Base-by-base conservation (phyloP, 2,797 vertebrate genomes). In the Todus mexicanus region DNA sequence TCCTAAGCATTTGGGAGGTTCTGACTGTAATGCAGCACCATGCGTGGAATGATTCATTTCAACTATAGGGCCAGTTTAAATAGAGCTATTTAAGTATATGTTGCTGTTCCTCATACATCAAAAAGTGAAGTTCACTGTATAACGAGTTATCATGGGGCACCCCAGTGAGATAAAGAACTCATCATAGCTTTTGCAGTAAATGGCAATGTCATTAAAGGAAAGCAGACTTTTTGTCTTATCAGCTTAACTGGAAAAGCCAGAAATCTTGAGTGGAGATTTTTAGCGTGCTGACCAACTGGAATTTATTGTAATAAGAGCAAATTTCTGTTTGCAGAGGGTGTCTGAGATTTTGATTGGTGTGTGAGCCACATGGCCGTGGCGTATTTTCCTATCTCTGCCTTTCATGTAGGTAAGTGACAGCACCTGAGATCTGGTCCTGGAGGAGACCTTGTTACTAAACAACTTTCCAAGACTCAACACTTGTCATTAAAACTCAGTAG, bases 1-100 rank as follows among this genome's bases (percentile, higher is more conserved):
- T 71, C 68, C 61, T 64, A 79, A 94, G 91, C 81, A 96, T 97
- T 93, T 95, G 90, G 96, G 69, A 76, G 68, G 60, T 93, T 87
- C 81, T 81, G 85, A 91, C 84, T 82, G 73, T 92, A 94, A 91
- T 93, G 91, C 77, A 85, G 27, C 78, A 59, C 94, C 92, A 76
- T 88, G 96, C 90, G 86, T 94, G 86, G 79, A 94, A 87, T 96
- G 92, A 95, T 95, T 97, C 87, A 75, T 97, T 97, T 97, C 80
- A 94, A 83, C 84, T 90, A 43, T 42, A 89, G 81, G 79, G 29
- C 66, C 84, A 70, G 77, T 96, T 97, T 94, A 90, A 97, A 97
- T 95, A 78, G 95, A 95, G 86, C 86, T 93, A 50, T 92, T 95
- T 93, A 95, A 96, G 54, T 93, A 10, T 88, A 57, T 94, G 84